phyloP scores from a whole-genome alignment of 2,797 vertebrate species.

The Lagocephalus sceleratus region DNA sequence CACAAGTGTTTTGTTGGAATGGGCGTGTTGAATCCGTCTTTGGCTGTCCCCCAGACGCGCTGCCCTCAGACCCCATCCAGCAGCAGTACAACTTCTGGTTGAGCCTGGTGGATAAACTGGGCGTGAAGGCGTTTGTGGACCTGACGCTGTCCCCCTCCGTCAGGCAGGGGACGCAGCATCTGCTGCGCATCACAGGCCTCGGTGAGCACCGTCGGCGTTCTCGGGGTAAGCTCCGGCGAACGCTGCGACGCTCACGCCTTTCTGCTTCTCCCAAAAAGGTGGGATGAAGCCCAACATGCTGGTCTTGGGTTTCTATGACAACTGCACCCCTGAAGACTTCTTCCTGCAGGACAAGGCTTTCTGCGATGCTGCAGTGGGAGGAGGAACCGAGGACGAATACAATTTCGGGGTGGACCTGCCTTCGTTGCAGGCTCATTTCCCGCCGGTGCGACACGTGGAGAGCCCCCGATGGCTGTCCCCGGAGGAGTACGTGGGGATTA shows the following conservation, averaged over 20 bases:
- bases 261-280: slow-evolving; percentile 69
- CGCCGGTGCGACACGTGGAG: slow-evolving; percentile 80
- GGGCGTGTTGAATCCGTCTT: not conserved
- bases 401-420: slow-evolving; percentile 83
- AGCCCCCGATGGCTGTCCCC: slow-evolving; percentile 78
- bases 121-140: slow-evolving; percentile 92
- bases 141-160: slow-evolving; percentile 86
- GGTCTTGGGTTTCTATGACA: slow-evolving; percentile 89
- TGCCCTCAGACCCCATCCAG: slow-evolving; percentile 87
- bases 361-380: slow-evolving; percentile 56
- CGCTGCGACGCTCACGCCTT: not conserved
- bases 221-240: not conserved
- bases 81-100: slow-evolving; percentile 92
- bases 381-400: slow-evolving; percentile 64
- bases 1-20: not conserved
- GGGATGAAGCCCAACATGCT: slow-evolving; percentile 93
- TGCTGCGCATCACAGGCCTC: slow-evolving; percentile 89
- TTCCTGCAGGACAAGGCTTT: slow-evolving; percentile 85
- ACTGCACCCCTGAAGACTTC: slow-evolving; percentile 84
- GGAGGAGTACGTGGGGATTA: slow-evolving; percentile 85
- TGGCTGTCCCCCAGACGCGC: slow-evolving; percentile 68
- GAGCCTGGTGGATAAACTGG: slow-evolving; percentile 88
- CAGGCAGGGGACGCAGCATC: slow-evolving; percentile 89
- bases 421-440: slow-evolving; percentile 85
- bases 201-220: slow-evolving; percentile 68